phyloP scores from a whole-genome alignment of 1,140 invertebrate genomes.

The Tetraneura akinire region DNA sequence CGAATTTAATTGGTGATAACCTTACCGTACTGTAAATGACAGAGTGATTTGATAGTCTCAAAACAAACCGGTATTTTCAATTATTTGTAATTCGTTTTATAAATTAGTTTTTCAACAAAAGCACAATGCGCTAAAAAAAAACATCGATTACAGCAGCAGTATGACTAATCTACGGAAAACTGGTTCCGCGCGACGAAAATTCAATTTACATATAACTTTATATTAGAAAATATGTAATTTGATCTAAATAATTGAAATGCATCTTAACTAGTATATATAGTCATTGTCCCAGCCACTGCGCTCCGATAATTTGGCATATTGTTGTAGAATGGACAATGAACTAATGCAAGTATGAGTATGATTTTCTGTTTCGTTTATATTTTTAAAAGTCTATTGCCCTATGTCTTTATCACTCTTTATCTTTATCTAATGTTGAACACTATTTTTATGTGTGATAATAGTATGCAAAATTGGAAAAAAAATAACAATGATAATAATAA shows the following conservation, averaged over 20 bases:
- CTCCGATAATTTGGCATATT: background rate
- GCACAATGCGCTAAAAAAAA: constrained; percentile 2
- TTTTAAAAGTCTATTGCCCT: too few relatives aligned
- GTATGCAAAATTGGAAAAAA: too few relatives aligned
- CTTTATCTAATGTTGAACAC: too few relatives aligned
- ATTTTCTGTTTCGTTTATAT: too few relatives aligned
- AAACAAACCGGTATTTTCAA: constrained; percentile 42
- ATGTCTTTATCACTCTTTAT: too few relatives aligned
- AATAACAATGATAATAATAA: too few relatives aligned
- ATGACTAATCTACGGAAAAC: constrained; percentile 22
- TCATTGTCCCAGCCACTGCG: background rate
- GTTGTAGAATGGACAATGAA: too few relatives aligned
- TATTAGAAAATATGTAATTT: background rate
- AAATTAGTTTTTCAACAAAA: constrained; percentile 46
- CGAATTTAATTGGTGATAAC: constrained; percentile 39
- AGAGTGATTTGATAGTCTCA: constrained; percentile 28
- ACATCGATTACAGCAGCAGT: constrained; percentile 18
- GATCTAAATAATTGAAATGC: background rate
- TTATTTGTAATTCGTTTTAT: constrained; percentile 37
- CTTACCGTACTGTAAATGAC: constrained; percentile 15
- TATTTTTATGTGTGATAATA: too few relatives aligned
- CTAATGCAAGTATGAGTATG: too few relatives aligned
- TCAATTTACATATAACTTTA: constrained; percentile 2
- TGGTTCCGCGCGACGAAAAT: constrained; percentile 27
- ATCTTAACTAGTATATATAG: too few relatives aligned